These are phyloP conservation scores for Caenorhabditis imperialis DNA, from an alignment of 2,888 invertebrate species.

Conservation along the genomic window DNA sequence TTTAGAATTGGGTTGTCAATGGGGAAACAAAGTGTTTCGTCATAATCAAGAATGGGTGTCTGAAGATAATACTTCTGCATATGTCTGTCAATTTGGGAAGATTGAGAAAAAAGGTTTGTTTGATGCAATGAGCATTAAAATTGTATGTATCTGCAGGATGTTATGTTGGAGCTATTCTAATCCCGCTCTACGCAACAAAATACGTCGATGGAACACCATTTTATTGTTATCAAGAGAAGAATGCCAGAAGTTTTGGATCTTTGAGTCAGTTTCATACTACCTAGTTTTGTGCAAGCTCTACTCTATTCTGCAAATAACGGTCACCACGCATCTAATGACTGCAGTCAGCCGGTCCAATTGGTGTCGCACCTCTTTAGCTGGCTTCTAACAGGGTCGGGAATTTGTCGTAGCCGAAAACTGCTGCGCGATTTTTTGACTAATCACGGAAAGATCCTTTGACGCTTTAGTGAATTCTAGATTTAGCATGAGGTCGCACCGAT, in stretches of 20 bases:
- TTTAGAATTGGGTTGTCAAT: constrained; percentile 46
- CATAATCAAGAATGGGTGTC: constrained; percentile 54
- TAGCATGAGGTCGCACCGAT: too few relatives aligned
- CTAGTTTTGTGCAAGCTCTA: too few relatives aligned
- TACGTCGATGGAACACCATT: constrained; percentile 41
- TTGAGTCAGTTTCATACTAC: constrained; percentile 24
- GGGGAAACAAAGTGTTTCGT: constrained; percentile 5
- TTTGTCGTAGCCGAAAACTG: too few relatives aligned
- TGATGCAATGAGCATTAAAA: neutral
- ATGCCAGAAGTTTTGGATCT: constrained; percentile 38
- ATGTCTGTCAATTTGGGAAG: constrained; percentile 53
- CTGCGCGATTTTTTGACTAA: too few relatives aligned
- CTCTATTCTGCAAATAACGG: too few relatives aligned
- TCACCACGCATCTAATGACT: too few relatives aligned
- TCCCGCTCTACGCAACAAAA: constrained; percentile 35
- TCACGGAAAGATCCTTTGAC: too few relatives aligned
- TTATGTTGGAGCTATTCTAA: constrained; percentile 21
- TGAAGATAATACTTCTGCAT: constrained; percentile 32
- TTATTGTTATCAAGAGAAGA: constrained; percentile 42
- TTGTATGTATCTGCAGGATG: constrained; percentile 29
- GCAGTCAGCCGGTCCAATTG: too few relatives aligned
- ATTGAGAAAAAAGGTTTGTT: constrained; percentile 39
- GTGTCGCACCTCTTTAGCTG: too few relatives aligned
- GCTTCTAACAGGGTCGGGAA: too few relatives aligned
- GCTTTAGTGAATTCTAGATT: too few relatives aligned